Evolutionary conservation across 2,888 invertebrate species (phyloP), one percentile per base, ranked within the genome.

Genomic region (Lasioglossum villosulum): DNA sequence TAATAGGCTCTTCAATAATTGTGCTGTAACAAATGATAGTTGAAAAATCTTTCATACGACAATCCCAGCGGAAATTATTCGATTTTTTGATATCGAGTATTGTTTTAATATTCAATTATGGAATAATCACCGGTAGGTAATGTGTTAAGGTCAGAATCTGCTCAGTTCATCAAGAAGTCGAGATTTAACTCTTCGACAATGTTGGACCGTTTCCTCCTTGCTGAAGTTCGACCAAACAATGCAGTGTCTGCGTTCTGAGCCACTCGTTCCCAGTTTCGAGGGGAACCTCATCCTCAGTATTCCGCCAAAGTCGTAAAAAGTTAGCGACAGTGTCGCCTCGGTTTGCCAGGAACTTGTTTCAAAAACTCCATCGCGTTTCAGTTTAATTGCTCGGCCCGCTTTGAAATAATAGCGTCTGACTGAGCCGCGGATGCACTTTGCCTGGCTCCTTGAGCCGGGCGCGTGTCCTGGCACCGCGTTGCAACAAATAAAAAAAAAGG

Each of bases 361-460:
- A 23, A 66, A 78, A 23, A 39, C 27, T 30, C 37, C 16, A 12
- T 10, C 23, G 59, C 37, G 77, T 82, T 83, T 82, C 84, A 59
- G 37, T 77, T 74, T 84, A 84, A 83, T 78, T 75, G 76, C 48
- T 34, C 70, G 73, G n/a, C 71, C 42, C 71, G n/a, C 52, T 71
- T 56, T 23, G 27, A 45, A 45, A 72, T 72, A 75, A 79, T 56
- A 30, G n/a, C 42, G 59, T 72, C 63, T 48, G 84, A 77, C 56
- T 48, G 56, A 23, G 37, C 39, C 23, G 45, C 27, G n/a, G 16
- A 12, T 23, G 66, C 59, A 52, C 19, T 73, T 39, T 30, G 72
- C 59, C 59, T 66, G 39, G 56, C 72, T 42, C 56, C 73, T 63
- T 75, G 45, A 39, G 10, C n/a, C 63, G 30, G 6, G 16, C 48